Conservation (phyloP, 2,113 vertebrate species). For the Nerophis ophidion region DNA sequence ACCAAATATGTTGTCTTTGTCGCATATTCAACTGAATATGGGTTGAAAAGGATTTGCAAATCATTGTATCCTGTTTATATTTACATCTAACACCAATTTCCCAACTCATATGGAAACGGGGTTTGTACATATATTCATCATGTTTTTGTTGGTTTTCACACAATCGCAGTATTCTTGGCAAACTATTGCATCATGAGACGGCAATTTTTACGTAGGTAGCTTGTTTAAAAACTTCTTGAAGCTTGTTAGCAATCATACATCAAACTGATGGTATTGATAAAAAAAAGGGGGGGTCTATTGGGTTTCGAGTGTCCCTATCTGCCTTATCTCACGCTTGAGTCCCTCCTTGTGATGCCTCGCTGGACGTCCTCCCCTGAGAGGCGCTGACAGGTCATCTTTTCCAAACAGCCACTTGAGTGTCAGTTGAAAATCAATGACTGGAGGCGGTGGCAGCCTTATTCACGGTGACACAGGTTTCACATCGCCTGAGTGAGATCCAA, state of each 20-base stretch:
- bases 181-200: too few relatives aligned
- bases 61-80: too few relatives aligned
- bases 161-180: too few relatives aligned
- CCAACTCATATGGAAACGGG: too few relatives aligned
- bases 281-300: constrained; percentile 28
- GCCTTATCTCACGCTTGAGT: constrained; percentile 47
- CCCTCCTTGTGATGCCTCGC: constrained; percentile 40
- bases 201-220: not conserved
- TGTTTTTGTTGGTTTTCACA: too few relatives aligned
- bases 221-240: too few relatives aligned
- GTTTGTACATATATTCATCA: too few relatives aligned
- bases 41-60: too few relatives aligned
- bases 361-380: constrained; percentile 42
- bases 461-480: constrained; percentile 30
- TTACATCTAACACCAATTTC: too few relatives aligned
- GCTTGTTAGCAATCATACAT: constrained; percentile 2
- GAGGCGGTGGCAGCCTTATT: constrained; percentile 39
- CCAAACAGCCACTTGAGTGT: constrained; percentile 48
- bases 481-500: constrained; percentile 17
- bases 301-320: constrained; percentile 44
- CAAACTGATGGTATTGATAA: constrained; percentile 43
- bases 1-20: too few relatives aligned
- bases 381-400: constrained; percentile 61
- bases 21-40: too few relatives aligned
- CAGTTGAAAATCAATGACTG: constrained; percentile 66